phyloP scores from a whole-genome alignment of 2,888 invertebrate species.

The Molorchus minor region DNA sequence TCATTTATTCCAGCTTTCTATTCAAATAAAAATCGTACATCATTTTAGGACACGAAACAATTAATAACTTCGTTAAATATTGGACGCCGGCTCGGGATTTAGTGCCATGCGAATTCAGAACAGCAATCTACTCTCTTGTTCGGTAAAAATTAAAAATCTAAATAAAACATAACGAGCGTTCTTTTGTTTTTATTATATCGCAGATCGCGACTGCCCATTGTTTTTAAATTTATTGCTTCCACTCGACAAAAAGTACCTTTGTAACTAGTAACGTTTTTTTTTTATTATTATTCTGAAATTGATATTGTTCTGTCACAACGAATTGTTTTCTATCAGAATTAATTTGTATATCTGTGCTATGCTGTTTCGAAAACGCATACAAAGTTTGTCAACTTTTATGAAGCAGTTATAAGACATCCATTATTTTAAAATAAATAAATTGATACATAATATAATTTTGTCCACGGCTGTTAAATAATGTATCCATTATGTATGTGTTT shows the following conservation, averaged over 20 bases:
- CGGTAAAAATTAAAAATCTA: conserved; percentile 59
- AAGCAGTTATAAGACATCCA: no score
- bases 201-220: conserved; percentile 58
- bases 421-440: no score
- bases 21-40: conserved; percentile 58
- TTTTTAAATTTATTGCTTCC: conserved; percentile 58
- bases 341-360: conserved; percentile 18
- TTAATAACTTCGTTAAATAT: conserved; percentile 60
- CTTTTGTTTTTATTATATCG: conserved; percentile 57
- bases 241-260: conserved; percentile 47
- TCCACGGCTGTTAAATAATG: no score
- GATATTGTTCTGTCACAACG: conserved; percentile 43
- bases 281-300: conserved; percentile 47
- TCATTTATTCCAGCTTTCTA: conserved; percentile 49
- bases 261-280: conserved; percentile 38
- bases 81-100: conserved; percentile 45
- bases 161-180: conserved; percentile 59
- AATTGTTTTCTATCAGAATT: conserved; percentile 34
- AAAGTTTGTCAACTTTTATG: no score
- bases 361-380: no score
- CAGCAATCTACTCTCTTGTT: conserved; percentile 53
- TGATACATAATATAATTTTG: no score
- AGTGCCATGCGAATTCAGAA: conserved; percentile 45
- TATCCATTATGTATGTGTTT: no score
- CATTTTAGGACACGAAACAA: conserved; percentile 55